Conservation (phyloP, 2,888 invertebrate species). For the Apodemia mormo region DNA sequence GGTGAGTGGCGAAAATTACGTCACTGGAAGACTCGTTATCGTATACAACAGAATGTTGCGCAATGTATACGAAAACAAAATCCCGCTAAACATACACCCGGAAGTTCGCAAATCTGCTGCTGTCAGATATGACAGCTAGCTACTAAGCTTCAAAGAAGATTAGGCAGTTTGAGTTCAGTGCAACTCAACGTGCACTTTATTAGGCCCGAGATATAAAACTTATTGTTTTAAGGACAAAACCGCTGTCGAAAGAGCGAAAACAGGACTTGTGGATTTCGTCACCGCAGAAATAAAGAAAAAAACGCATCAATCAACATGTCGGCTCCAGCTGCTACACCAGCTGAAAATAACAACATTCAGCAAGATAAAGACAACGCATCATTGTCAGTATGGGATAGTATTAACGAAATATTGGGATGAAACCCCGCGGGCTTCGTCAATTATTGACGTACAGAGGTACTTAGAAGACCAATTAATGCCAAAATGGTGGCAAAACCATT, state of each 20-base stretch:
- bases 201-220: slow-evolving; percentile 5
- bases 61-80: slow-evolving; percentile 12
- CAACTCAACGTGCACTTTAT: slow-evolving; percentile 1
- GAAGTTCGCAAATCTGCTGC: background rate
- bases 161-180: slow-evolving; percentile 1
- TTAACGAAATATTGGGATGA: background rate
- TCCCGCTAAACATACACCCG: background rate
- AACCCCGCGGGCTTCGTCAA: background rate
- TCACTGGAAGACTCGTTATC: slow-evolving; percentile 6
- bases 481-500: slow-evolving; percentile 1
- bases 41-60: background rate
- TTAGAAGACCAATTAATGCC: background rate
- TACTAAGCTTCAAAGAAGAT: background rate
- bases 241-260: background rate
- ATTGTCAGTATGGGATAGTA: slow-evolving; percentile 4
- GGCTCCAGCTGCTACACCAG: background rate
- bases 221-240: background rate
- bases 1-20: slow-evolving; percentile 7
- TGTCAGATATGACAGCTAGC: background rate
- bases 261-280: background rate
- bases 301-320: too few species aligned
- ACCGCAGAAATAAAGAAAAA: slow-evolving; percentile 1
- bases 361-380: background rate
- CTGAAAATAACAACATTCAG: background rate
- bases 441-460: background rate